Base-by-base conservation (phyloP, 2,888 invertebrate genomes). In the Meteorus cinctellus region DNA sequence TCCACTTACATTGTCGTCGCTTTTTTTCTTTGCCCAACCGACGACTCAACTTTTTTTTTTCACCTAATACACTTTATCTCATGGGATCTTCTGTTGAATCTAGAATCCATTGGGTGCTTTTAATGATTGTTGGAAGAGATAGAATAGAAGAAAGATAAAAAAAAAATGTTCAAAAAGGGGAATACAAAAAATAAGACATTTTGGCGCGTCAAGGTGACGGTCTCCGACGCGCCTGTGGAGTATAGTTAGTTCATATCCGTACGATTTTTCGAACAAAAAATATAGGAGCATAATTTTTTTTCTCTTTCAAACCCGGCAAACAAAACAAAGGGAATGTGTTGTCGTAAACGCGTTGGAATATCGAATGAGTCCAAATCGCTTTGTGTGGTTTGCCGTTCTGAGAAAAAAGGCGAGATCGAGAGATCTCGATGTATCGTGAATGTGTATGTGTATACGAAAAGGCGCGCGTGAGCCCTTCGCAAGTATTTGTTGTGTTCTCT, bases 361-460 rank as follows among this genome's bases (percentile, higher is more conserved):
- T 85, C 85, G 84, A 85, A 83, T 82, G 85, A 34, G 85, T 83
- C 81, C 79, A 82, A 82, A 83, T 80, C 81, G 81, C 85, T 86
- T 86, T 85, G 86, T 86, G 62, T 69, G 72, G 72, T 72, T 34
- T 48, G 65, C 74, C 69, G 80, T 86, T 86, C 86, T 83, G 74
- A 85, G 86, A 86, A 86, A 41, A 72, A 84, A 84, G 82, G 84
- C n/a, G 24, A 85, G 84, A 86, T 86, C 82, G 82, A 78, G 72
- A 82, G 83, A 83, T 84, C 82, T 82, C 77, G 63, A 36, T 34
- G 67, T 51, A 59, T 51, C 62, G 55, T 34, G 19, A 8, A 62
- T 36, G 51, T 62, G 45, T 71, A 68, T 31, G 27, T 67, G 29
- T 67, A 48, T 10, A 55, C n/a, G 55, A 51, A 19, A 55, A 73